A percentile compares a stretch with the other conserved stretches of the same genome.
These are phyloP conservation scores for Trisateles emortualis DNA, from an alignment of 2,888 invertebrate genomes.

Conservation along the genomic window DNA sequence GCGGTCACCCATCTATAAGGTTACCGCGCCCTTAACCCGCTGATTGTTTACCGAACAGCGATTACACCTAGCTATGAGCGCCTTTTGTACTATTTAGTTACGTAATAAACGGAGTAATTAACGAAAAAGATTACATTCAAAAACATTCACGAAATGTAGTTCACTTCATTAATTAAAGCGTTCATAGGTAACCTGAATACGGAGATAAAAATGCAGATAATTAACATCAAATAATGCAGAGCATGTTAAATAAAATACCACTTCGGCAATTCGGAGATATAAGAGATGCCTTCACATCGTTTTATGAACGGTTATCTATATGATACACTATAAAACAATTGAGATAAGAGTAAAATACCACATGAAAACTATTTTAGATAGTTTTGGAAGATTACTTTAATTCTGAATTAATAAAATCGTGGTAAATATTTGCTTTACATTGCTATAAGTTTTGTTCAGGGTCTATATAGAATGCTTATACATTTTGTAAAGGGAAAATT, in stretches of 20 bases:
- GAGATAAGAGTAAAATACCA: slow-evolving; percentile 16
- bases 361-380: slow-evolving; percentile 16
- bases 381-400: background rate
- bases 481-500: background rate
- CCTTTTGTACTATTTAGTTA: no score
- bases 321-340: slow-evolving; percentile 22
- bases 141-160: slow-evolving; percentile 33
- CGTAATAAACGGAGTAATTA: background rate
- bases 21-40: no score
- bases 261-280: slow-evolving; percentile 11
- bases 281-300: slow-evolving; percentile 15
- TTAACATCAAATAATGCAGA: slow-evolving; percentile 22
- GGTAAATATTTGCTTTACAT: background rate
- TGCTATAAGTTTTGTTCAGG: background rate
- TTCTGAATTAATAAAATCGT: background rate
- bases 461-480: no score
- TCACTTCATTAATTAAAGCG: slow-evolving; percentile 15
- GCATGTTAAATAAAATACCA: slow-evolving; percentile 21
- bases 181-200: slow-evolving; percentile 30
- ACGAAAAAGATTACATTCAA: slow-evolving; percentile 14
- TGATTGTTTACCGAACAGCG: no score
- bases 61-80: no score
- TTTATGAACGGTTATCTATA: slow-evolving; percentile 16
- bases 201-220: slow-evolving; percentile 39
- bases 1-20: no score